These are phyloP conservation scores for Epirrita christyi DNA, from an alignment of 2,888 invertebrate genomes.

Conservation along the genomic window DNA sequence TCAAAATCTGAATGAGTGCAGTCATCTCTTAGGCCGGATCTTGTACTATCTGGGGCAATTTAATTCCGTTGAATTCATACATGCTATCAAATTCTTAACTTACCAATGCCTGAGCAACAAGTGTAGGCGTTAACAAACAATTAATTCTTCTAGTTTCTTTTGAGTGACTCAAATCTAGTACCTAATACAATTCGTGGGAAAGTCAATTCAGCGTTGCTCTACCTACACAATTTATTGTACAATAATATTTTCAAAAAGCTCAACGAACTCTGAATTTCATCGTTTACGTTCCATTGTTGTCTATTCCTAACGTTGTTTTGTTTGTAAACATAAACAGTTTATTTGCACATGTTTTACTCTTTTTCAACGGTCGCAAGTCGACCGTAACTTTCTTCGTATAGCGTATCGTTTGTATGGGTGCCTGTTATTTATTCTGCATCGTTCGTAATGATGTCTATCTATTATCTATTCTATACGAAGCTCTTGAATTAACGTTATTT, in stretches of 20 bases:
- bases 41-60: too few species aligned
- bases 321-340: constrained; percentile 27
- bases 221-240: too few species aligned
- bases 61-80: too few species aligned
- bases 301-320: constrained; percentile 19
- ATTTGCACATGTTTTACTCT: constrained; percentile 15
- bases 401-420: background rate
- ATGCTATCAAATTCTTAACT: too few species aligned
- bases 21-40: too few species aligned
- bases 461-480: background rate
- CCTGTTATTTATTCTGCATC: background rate
- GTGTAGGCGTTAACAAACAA: background rate
- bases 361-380: constrained; percentile 10
- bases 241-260: too few species aligned
- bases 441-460: background rate
- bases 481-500: too few species aligned
- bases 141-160: background rate
- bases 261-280: too few species aligned
- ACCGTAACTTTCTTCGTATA: constrained; percentile 20
- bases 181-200: background rate
- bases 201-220: too few species aligned
- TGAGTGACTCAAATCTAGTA: background rate
- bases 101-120: background rate
- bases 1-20: too few species aligned
- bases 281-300: background rate